Evolutionary conservation across 2,113 vertebrate genomes (phyloP).

Genomic region (Cavia porcellus): DNA sequence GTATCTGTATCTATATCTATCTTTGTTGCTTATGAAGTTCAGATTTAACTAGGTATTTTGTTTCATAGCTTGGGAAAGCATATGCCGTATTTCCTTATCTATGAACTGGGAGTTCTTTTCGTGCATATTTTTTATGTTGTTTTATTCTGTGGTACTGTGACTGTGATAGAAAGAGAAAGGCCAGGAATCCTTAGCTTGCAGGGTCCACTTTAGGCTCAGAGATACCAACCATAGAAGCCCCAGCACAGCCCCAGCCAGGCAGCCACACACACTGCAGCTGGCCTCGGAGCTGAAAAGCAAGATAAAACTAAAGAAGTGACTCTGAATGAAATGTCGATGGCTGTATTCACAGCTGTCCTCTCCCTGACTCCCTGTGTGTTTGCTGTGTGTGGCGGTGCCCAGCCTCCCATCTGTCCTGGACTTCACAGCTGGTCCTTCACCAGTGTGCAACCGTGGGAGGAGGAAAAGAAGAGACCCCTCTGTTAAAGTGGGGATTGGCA

Average conservation of each 20-base stretch:
- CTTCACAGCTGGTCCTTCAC: not conserved
- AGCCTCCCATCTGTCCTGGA: not conserved
- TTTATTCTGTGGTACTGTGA: not conserved
- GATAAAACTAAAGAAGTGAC: slow-evolving; percentile 57
- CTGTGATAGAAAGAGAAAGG: not conserved
- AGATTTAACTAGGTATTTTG: not conserved
- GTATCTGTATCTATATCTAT: not conserved
- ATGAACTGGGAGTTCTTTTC: not conserved
- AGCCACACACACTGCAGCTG: not conserved
- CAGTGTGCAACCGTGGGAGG: not conserved
- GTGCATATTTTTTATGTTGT: not conserved
- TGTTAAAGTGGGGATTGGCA: not conserved
- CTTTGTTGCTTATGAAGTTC: not conserved
- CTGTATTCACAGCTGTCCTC: slow-evolving; percentile 34
- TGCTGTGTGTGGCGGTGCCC: not conserved
- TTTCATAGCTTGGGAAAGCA: not conserved
- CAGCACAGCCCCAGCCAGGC: not conserved
- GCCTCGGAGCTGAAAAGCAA: not conserved
- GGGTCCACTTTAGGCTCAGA: not conserved
- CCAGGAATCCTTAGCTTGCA: not conserved
- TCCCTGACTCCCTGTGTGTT: not conserved
- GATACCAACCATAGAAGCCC: no score
- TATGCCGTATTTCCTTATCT: not conserved
- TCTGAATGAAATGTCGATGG: slow-evolving; percentile 43
- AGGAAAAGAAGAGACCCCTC: not conserved